Evolutionary conservation across 2,797 vertebrate species (phyloP).

Genomic region (Aeoliscus strigatus): DNA sequence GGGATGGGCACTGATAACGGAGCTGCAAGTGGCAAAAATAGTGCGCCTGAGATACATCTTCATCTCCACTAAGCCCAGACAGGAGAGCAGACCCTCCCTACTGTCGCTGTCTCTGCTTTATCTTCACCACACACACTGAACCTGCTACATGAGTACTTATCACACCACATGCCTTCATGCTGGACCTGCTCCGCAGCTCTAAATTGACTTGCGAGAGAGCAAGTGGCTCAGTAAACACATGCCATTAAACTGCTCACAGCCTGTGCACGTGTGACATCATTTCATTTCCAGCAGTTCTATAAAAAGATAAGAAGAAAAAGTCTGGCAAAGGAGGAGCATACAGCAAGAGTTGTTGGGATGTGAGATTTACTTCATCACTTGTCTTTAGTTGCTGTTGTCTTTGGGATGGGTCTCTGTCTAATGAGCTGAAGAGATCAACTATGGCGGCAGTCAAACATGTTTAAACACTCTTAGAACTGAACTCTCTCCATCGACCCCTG

Average conservation of each 20-base stretch:
- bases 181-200: conserved; percentile 10
- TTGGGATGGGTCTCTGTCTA: no score
- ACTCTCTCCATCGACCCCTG: not conserved
- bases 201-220: conserved; percentile 6
- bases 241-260: conserved; percentile 5
- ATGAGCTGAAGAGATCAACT: conserved; percentile 1
- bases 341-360: no score
- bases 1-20: conserved; percentile 34
- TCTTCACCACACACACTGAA: conserved; percentile 14
- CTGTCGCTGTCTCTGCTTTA: conserved; percentile 39
- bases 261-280: conserved; percentile 1
- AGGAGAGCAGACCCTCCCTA: conserved; percentile 22
- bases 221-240: conserved; percentile 4
- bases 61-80: conserved; percentile 27
- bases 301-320: not conserved
- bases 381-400: no score
- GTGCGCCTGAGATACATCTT: conserved; percentile 20
- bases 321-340: no score
- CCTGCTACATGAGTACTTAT: conserved; percentile 27
- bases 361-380: no score
- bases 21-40: conserved; percentile 44
- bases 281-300: not conserved
- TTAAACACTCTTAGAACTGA: conserved; percentile 1
- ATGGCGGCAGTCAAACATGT: conserved; percentile 5
- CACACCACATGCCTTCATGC: conserved; percentile 28